These are phyloP conservation scores for Ellobius talpinus DNA, from an alignment of 2,113 vertebrate genomes.

Conservation along the genomic window DNA sequence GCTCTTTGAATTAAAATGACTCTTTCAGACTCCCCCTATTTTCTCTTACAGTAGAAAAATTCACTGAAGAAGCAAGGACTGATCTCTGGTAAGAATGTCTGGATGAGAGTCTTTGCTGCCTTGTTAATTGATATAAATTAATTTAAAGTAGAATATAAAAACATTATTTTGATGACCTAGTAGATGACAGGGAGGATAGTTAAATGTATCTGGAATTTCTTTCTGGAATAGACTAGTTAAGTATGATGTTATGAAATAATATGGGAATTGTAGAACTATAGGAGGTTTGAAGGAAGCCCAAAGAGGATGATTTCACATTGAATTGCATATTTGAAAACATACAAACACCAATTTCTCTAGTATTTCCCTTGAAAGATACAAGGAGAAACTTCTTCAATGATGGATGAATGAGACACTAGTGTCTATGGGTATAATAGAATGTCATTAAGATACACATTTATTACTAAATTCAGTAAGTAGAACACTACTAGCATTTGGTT, in stretches of 20 bases:
- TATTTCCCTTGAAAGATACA: neutral
- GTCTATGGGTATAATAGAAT: too few relatives aligned
- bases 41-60: conserved; percentile 7
- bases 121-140: neutral
- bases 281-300: neutral
- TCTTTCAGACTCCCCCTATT: neutral
- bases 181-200: neutral
- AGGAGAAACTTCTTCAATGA: too few relatives aligned
- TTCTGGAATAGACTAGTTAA: neutral
- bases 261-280: neutral
- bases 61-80: neutral
- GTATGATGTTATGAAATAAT: neutral
- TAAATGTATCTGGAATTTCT: neutral
- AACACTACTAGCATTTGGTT: too few relatives aligned
- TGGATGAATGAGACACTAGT: too few relatives aligned
- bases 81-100: neutral
- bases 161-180: neutral
- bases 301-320: neutral
- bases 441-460: too few relatives aligned
- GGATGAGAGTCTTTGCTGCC: neutral
- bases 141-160: neutral
- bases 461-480: too few relatives aligned
- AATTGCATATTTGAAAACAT: neutral
- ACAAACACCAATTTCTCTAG: neutral
- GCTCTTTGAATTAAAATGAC: neutral